Evolutionary conservation across 1,140 invertebrate genomes (phyloP), one percentile per base, ranked within the genome.

Genomic region (Zaprionus gabonicus): DNA sequence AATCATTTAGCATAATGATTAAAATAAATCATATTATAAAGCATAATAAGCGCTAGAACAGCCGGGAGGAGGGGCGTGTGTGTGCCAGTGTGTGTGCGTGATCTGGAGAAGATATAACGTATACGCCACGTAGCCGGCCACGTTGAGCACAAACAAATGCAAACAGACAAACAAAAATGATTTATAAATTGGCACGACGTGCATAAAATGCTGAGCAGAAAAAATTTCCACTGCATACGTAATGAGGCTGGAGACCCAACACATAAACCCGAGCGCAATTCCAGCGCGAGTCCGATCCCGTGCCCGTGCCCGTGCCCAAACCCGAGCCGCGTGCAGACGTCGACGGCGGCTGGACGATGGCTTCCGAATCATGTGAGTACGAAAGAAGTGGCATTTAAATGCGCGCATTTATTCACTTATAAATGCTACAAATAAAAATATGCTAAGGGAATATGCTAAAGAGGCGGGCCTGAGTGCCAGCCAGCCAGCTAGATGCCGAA

Each of bases 1-100:
- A 80, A 90, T 88, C 85, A 88, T 90, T 90, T 90, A 90, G 86
- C 85, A 90, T 90, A 81, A 90, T 90, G 85, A 90, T 90, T 90
- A 90, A 90, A 90, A 90, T 90, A 90, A 90, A 90, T 90, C 85
- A 90, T 90, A 80, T 90, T 90, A 65, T 71, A 76, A 62, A 58
- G 49, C 67, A 75, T 75, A 56, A 58, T 59, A 57, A 55, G 28
- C 55, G 25, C 28, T 27, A 41, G 36, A 59, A 44, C 2, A 28
- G 27, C n/a, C 1, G 13, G 27, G 27, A 7, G n/a, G 7, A 46
- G 53, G 15, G 57, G 28, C 56, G 70, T 71, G 58, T 70, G 62
- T 36, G 38, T 41, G 34, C 27, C 5, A 44, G 71, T 65, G 70
- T 68, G 41, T 56, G 70, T 78, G 78, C 62, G 82, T 67, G 78